Percentiles rank a stretch among this genome's conserved stretches.
phyloP scores from a whole-genome alignment of 1,140 invertebrate genomes.

The Solenopsis invicta region DNA sequence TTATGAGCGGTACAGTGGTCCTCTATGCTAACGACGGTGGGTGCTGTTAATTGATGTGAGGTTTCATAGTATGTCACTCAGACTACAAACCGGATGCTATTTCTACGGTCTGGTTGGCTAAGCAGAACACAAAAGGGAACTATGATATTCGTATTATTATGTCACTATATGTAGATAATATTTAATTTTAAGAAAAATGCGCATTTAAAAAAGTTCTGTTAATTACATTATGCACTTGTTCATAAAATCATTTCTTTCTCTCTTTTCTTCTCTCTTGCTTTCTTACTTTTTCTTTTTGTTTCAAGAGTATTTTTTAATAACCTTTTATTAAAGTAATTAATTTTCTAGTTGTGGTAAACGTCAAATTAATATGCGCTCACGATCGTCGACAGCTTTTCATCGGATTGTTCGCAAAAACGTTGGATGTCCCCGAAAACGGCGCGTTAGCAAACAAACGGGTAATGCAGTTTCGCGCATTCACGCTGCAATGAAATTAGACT shows the following conservation, averaged over 20 bases:
- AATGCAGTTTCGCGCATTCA: constrained; percentile 48
- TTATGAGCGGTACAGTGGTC: constrained; percentile 62
- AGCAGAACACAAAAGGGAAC: background rate
- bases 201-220: background rate
- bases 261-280: background rate
- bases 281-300: background rate
- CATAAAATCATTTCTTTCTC: background rate
- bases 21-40: constrained; percentile 57
- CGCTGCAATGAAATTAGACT: constrained; percentile 59
- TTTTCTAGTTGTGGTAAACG: background rate
- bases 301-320: background rate
- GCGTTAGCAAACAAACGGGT: constrained; percentile 57
- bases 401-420: constrained; percentile 36
- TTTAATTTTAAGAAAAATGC: background rate
- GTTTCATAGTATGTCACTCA: constrained; percentile 35
- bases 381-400: constrained; percentile 30
- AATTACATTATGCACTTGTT: background rate
- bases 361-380: constrained; percentile 20
- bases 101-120: constrained; percentile 24
- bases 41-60: constrained; percentile 51
- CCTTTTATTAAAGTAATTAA: background rate
- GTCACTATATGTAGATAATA: too few relatives aligned
- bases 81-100: constrained; percentile 24
- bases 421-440: constrained; percentile 5
- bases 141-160: background rate